Evolutionary conservation across 2,113 vertebrate species (phyloP).

Genomic region (Dromaius novaehollandiae): DNA sequence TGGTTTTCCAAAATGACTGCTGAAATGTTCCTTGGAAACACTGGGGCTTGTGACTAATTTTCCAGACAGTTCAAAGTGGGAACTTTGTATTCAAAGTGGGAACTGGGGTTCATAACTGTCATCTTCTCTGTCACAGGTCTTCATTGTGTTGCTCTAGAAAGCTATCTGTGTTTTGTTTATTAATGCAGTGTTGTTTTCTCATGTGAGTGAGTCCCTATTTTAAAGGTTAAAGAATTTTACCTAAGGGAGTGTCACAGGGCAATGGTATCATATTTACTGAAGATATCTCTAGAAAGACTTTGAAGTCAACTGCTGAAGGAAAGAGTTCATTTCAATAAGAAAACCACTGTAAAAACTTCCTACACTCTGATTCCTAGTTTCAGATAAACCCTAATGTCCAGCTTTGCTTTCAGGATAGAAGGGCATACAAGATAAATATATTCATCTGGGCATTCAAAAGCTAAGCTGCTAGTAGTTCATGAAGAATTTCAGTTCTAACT

Average conservation of each 20-base stretch:
- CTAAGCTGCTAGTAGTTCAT: background rate
- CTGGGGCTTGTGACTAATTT: background rate
- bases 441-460: background rate
- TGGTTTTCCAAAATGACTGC: background rate
- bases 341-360: background rate
- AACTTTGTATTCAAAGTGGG: background rate
- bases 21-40: background rate
- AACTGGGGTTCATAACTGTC: background rate
- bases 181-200: background rate
- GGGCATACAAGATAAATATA: background rate
- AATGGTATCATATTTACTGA: background rate
- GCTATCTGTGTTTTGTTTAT: background rate
- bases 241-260: background rate
- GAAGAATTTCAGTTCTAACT: background rate
- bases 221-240: background rate
- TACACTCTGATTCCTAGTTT: background rate
- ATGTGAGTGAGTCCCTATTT: background rate
- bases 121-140: background rate
- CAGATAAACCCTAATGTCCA: background rate
- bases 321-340: background rate
- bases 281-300: background rate
- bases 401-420: background rate
- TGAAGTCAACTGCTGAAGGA: background rate
- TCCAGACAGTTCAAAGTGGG: background rate
- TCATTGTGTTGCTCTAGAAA: background rate